Evolutionary conservation across 2,888 invertebrate genomes (phyloP).

Genomic region (Ectropis crepuscularia): DNA sequence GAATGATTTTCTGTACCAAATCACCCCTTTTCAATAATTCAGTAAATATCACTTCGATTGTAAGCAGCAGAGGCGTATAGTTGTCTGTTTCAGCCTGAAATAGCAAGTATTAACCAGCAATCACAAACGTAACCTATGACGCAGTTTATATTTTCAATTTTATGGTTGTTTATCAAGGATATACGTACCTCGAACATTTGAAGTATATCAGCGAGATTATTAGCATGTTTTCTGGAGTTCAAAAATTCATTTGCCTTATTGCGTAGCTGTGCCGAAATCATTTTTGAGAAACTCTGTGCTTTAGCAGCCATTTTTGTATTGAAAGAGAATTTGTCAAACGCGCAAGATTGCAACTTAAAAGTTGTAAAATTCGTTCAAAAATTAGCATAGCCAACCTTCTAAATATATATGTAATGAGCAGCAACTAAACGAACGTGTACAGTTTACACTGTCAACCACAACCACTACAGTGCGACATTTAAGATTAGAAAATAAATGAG

Average conservation of each 20-base stretch:
- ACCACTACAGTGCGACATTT: too few relatives aligned
- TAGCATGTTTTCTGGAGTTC: constrained; percentile 86
- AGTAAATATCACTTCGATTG: constrained; percentile 89
- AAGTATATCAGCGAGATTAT: constrained; percentile 88
- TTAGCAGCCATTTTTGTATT: constrained; percentile 79
- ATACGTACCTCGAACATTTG: constrained; percentile 87
- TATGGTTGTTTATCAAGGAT: background rate
- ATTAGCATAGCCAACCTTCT: background rate
- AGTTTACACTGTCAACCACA: too few relatives aligned
- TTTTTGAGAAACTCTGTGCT: constrained; percentile 80
- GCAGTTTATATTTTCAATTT: constrained; percentile 48
- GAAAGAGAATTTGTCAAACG: constrained; percentile 41
- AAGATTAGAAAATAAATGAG: too few relatives aligned
- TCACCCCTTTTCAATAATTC: constrained; percentile 88
- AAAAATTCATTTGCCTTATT: constrained; percentile 89
- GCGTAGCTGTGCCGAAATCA: constrained; percentile 87
- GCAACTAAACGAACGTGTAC: too few relatives aligned
- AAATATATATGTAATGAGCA: background rate
- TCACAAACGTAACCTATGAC: constrained; percentile 63
- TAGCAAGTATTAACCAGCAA: constrained; percentile 46
- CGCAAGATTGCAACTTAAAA: constrained; percentile 14
- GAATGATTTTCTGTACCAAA: constrained; percentile 85
- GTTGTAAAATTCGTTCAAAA: constrained; percentile 31
- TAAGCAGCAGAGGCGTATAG: constrained; percentile 86
- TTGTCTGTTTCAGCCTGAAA: constrained; percentile 78